Base-by-base conservation (phyloP, 2,797 vertebrate genomes). In the Malurus leucopterus region DNA sequence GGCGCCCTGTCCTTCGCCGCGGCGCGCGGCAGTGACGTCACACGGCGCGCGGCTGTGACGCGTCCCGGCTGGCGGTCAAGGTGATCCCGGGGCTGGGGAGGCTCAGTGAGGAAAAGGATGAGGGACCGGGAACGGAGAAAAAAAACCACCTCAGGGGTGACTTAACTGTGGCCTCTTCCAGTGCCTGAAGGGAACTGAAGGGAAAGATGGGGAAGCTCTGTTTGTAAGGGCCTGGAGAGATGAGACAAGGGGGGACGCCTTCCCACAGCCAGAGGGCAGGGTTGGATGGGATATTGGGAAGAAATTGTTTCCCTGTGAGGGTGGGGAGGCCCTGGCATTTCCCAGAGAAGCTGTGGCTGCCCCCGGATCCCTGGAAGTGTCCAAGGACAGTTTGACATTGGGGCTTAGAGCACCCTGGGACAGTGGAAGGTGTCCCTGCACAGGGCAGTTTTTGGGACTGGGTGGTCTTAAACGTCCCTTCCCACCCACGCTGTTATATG, bases 11-110 rank as follows among this genome's bases (percentile, higher is more conserved):
- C 93, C 93, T 88, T 80, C 43, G 50, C 38, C 18, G 10, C 46
- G 41, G 53, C 77, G 85, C 74, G 2, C 18, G 11, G 13, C 38
- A 3, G 2, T 68, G 90, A 72, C 67, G 64, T 27, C 15, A 2
- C 6, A 0, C 0, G 30, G 23, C 69, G 82, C 67, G 12, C 21
- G 2, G 27, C 11, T 7, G 9, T 78, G 74, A 58, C 44, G 83
- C 0, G 2, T n/a, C n/a, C n/a, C n/a, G n/a, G n/a, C n/a, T 11
- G 57, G 50, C 2, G 10, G 1, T 3, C 7, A 3, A 1, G 16
- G 8, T 0, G 18, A 0, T 3, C 8, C 1, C 2, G 11, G 3
- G 4, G 34, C 4, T 2, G 4, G 6, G 34, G 22, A 6, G 13
- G n/a, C 26, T 7, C 4, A 1, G 21, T 14, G 57, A 36, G 73